phyloP scores from a whole-genome alignment of 1,140 invertebrate species.

The Drosophila bipectinata region DNA sequence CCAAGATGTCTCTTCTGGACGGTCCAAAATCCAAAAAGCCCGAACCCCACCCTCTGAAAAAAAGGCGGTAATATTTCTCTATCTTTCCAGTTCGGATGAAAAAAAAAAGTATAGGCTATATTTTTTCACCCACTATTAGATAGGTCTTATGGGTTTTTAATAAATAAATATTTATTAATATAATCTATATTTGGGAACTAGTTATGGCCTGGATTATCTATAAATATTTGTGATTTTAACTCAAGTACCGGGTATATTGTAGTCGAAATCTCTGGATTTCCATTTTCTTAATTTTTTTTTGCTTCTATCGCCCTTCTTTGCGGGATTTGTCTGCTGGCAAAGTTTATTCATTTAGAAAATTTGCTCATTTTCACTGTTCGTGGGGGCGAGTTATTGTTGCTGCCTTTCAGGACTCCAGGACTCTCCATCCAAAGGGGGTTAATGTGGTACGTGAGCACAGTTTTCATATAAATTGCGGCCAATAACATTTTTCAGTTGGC shows the following conservation, averaged over 20 bases:
- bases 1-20: constrained; percentile 51
- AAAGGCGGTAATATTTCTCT: constrained; percentile 66
- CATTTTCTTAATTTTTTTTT: constrained; percentile 33
- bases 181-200: too few species aligned
- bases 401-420: constrained; percentile 5
- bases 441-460: constrained; percentile 79
- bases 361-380: constrained; percentile 68
- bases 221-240: background rate
- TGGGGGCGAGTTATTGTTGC: constrained; percentile 72
- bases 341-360: constrained; percentile 79
- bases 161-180: background rate
- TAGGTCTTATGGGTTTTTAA: background rate
- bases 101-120: constrained; percentile 2
- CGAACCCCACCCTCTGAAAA: constrained; percentile 3
- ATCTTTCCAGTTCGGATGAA: constrained; percentile 29
- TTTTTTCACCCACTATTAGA: background rate
- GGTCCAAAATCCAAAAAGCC: constrained; percentile 1
- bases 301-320: constrained; percentile 11
- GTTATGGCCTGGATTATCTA: too few species aligned
- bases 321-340: constrained; percentile 49
- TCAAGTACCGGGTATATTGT: constrained; percentile 3
- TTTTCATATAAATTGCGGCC: constrained; percentile 82
- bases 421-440: constrained; percentile 29
- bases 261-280: constrained; percentile 21
- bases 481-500: constrained; percentile 82